Evolutionary conservation across 2,797 vertebrate species (phyloP).

Genomic region (Lates japonicus): DNA sequence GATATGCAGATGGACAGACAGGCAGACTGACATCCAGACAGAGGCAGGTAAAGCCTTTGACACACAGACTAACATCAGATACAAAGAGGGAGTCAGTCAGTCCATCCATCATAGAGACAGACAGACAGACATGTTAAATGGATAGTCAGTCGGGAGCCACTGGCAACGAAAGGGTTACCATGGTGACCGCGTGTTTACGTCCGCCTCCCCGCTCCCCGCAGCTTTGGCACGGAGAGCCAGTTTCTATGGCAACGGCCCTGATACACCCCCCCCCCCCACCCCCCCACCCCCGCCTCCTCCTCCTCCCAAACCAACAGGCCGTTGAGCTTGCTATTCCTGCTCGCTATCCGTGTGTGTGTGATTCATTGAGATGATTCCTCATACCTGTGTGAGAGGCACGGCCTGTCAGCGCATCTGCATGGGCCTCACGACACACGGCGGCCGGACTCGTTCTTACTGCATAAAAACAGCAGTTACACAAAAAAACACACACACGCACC

Average conservation of each 20-base stretch:
- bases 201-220: constrained; percentile 73
- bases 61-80: not conserved
- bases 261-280: constrained; percentile 33
- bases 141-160: constrained; percentile 20
- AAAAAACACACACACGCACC: not conserved
- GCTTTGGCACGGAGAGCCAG: constrained; percentile 82
- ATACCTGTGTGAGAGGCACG: constrained; percentile 68
- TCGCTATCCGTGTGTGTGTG: constrained; percentile 9
- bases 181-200: constrained; percentile 83
- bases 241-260: constrained; percentile 86
- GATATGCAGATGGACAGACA: not conserved
- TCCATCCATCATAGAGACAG: constrained; percentile 3
- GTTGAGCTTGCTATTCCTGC: constrained; percentile 20
- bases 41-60: not conserved
- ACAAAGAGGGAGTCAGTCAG: not conserved
- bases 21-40: not conserved
- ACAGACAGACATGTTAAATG: not conserved
- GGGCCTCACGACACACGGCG: constrained; percentile 37
- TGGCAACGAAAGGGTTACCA: constrained; percentile 80
- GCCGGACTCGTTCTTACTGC: not conserved
- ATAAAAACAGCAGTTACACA: not conserved
- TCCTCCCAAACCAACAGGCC: constrained; percentile 59
- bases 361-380: constrained; percentile 81
- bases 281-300: not conserved
- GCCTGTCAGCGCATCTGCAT: constrained; percentile 52